Base-by-base conservation (phyloP, 2,797 vertebrate species). In the Rachycentron canadum region DNA sequence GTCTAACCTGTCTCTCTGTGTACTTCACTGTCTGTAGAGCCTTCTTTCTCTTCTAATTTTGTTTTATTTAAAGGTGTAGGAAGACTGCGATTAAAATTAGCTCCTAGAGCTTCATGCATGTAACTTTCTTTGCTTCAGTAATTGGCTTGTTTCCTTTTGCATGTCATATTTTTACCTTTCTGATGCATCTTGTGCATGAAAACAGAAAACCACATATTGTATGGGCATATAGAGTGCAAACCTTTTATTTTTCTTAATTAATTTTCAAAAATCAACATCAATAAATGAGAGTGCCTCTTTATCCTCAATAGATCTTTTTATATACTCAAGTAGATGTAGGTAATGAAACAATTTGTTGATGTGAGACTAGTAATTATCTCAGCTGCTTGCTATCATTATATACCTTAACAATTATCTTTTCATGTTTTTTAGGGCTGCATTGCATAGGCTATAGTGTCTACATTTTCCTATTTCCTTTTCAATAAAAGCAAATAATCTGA, bases 1-100 rank as follows among this genome's bases (percentile, higher is more conserved):
- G 25, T 68, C 64, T 23, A 65, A 69, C 58, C 69, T 16, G 34
- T 16, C 32, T 50, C 30, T 50, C 59, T 36, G n/a, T 34, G 26
- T 30, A 0, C 62, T 19, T 30, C 10, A 60, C 17, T 3, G 34
- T 43, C 30, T 38, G 2, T 34, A 30, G 5, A 25, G 55, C 34
- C 34, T 52, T 14, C 12, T 41, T 47, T 28, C 43, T 36, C 7
- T 11, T 68, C 47, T 41, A 19, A 57, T 36, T 49, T 23, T 13
- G 4, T 53, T 76, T 49, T 12, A 71, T 45, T 49, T 32, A 3
- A 32, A 7, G 3, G 32, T 32, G 32, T 1, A 12, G 26, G 0
- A 17, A 10, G 14, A 52, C 11, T 34, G 30, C 5, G 6, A 40
- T 62, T 25, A 11, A 40, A 36, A 63, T 21, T 3, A 41, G 9